These are phyloP conservation scores for Papilio helenus DNA, from an alignment of 1,140 invertebrate species.

Conservation along the genomic window DNA sequence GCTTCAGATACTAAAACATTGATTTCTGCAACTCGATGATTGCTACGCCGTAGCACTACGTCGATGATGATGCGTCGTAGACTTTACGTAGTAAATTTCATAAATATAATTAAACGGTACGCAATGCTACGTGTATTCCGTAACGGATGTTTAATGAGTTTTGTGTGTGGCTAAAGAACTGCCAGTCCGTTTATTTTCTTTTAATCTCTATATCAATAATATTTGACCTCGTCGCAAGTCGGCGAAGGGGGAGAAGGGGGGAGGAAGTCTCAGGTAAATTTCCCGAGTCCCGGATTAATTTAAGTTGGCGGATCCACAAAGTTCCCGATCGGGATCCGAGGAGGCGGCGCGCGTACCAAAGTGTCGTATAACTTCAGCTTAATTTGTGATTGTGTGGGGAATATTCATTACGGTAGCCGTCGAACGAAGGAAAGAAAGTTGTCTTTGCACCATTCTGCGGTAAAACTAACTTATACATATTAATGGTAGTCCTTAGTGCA, in stretches of 20 bases:
- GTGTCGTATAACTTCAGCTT: slow-evolving; percentile 18
- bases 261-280: not conserved
- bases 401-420: not conserved
- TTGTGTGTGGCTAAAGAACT: not conserved
- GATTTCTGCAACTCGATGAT: too few relatives aligned
- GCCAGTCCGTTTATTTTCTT: not conserved
- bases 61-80: too few relatives aligned
- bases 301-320: slow-evolving; percentile 6
- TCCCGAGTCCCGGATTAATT: slow-evolving; percentile 6
- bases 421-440: not conserved
- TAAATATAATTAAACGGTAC: too few relatives aligned
- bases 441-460: not conserved
- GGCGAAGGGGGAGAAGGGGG: too few relatives aligned
- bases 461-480: not conserved
- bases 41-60: too few relatives aligned
- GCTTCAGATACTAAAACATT: too few relatives aligned
- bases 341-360: not conserved
- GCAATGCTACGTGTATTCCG: too few relatives aligned
- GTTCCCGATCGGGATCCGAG: not conserved
- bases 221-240: not conserved
- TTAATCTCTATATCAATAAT: not conserved
- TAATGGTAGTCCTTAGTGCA: too few relatives aligned
- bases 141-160: too few relatives aligned
- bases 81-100: too few relatives aligned
- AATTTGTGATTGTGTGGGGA: slow-evolving; percentile 18